These are phyloP conservation scores for Siphamia tubifer DNA, from an alignment of 2,113 vertebrate genomes.

Conservation along the genomic window DNA sequence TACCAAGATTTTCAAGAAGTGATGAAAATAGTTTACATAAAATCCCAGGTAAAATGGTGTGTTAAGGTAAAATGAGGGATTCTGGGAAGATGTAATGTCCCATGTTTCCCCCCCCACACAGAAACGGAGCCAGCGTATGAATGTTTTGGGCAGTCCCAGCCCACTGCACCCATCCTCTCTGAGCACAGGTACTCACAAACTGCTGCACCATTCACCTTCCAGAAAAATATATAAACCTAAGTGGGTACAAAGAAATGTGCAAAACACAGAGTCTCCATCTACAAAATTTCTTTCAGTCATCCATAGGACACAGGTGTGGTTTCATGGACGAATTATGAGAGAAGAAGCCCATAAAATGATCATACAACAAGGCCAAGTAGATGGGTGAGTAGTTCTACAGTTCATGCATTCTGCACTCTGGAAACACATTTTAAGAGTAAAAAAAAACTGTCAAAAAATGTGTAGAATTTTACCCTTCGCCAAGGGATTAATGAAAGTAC, in stretches of 20 bases:
- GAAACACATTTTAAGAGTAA: too few relatives aligned
- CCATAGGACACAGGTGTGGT: constrained; percentile 96
- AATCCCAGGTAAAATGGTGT: too few relatives aligned
- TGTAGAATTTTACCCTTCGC: too few relatives aligned
- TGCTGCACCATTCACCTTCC: neutral
- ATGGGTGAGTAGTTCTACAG: constrained; percentile 83
- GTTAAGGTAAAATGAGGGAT: too few relatives aligned
- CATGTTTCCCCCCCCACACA: constrained; percentile 50
- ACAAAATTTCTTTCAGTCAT: constrained; percentile 82
- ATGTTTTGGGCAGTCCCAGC: constrained; percentile 91
- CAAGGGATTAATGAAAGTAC: too few relatives aligned
- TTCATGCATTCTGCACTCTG: neutral
- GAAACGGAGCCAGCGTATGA: constrained; percentile 96
- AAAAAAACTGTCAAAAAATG: too few relatives aligned
- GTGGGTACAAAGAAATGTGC: neutral
- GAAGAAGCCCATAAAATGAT: constrained; percentile 97
- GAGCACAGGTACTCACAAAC: constrained; percentile 86
- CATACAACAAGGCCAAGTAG: constrained; percentile 95
- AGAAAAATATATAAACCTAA: neutral
- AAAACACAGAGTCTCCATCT: neutral
- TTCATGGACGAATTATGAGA: constrained; percentile 94
- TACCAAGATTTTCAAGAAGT: too few relatives aligned
- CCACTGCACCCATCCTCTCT: constrained; percentile 90
- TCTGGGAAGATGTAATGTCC: too few relatives aligned
- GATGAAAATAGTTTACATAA: too few relatives aligned